Evolutionary conservation across 92 coral and sea anemone species (phyloP), one percentile per base, ranked within the genome.

Genomic region (Meandrina meandrites): DNA sequence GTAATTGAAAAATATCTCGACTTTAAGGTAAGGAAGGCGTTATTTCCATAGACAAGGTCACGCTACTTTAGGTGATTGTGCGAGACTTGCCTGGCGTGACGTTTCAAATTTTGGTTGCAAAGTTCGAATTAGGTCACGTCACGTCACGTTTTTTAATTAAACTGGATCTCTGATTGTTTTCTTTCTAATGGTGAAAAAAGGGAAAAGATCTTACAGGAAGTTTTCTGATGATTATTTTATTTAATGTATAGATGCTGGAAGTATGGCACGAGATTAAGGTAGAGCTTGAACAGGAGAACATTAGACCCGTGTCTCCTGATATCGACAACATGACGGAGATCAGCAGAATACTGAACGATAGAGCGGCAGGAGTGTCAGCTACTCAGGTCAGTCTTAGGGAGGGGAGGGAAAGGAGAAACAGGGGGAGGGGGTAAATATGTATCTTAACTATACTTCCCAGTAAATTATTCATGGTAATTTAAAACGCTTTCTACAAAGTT

Each of bases 251-350:
- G 99, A 95, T 91, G 96, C 91, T 89, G 53, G 99, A 97, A 75
- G 96, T 96, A 24, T 97, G 99, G 99, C 84, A 87, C 35, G 99
- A 93, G 83, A 90, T 97, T 64, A 90, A 89, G 71, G 78, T 77
- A 7, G 99, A 97, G 79, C 88, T 97, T 78, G 96, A 93, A 54
- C 94, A 92, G 64, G 98, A 97, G 86, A 95, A 93, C 83, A 93
- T 97, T 83, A 90, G 96, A 68, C 99, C 99, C 28, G 94, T 97
- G 34, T 90, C 97, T 36, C 98, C 99, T 19, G 99, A 97, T 54
- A 84, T 89, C 12, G 99, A 95, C 75, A 93, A 94, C 87, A 88
- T 97, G 73, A 92, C 70, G 36, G 99, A 97, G 76, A 91, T 97
- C 80, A 90, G 96, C 47, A 89, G 93, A 80, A 86, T 95, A 60